Evolutionary conservation across 2,888 invertebrate species (phyloP), one percentile per base, ranked within the genome.

Genomic region (Phortica magna): DNA sequence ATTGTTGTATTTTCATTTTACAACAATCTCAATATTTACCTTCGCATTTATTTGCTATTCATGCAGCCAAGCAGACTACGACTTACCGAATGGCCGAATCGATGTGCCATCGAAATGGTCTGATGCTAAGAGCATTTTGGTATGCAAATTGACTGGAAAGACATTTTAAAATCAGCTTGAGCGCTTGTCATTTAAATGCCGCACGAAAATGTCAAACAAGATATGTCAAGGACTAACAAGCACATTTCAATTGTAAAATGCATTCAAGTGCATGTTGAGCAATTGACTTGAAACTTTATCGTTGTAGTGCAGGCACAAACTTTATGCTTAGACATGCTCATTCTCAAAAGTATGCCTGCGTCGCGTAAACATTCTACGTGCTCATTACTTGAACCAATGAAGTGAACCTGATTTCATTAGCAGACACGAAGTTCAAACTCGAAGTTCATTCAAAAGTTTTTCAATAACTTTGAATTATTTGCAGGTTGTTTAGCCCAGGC

Each of bases 61-160:
- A 71, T 79, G 57, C 77, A 77, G 64, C 68, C 75, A 74, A 53
- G 71, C 22, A 71, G 42, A 39, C 55, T 12, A n/a, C 10, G 6
- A 39, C 12, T 12, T 43, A 42, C 48, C 31, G 55, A 7, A 19
- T 48, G 43, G 31, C 31, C n/a, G n/a, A n/a, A n/a, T n/a, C n/a
- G 31, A 31, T 31, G 31, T 31, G 31, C 31, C 31, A 31, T 31
- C 31, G 31, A 31, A 31, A 31, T 31, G 31, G 31, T 31, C 31
- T 31, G 31, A 31, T 31, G 2, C 5, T 31, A 31, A 31, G 31
- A 31, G 31, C 31, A 31, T 31, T 64, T 72, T 73, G 76, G 77
- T 74, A 88, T 84, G 83, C 80, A 83, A 83, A 88, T 84, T 72
- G 75, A 74, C 73, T 83, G 48, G 48, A 68, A 74, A 73, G 39